Evolutionary conservation across 1,140 invertebrate species (phyloP).

Genomic region (Oncopodura yosiiana): DNA sequence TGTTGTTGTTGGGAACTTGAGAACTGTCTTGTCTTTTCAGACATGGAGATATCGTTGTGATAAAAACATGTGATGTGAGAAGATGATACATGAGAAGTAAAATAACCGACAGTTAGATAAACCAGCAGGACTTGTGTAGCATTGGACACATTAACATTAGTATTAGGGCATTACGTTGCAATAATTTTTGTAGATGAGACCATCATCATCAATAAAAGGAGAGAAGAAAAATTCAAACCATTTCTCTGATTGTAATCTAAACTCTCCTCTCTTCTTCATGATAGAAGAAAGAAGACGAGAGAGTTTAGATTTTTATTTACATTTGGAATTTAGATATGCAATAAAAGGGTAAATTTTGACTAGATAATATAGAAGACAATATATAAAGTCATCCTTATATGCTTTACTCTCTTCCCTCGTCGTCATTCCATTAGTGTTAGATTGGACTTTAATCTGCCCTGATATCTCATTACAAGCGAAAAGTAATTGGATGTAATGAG

Average conservation of each 20-base stretch:
- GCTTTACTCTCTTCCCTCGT: too few relatives aligned
- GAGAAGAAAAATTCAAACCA: slow-evolving; percentile 2
- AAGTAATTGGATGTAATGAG: too few relatives aligned
- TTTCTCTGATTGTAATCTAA: neutral
- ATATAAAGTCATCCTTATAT: too few relatives aligned
- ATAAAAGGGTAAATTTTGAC: too few relatives aligned
- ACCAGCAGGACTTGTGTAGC: slow-evolving; percentile 23
- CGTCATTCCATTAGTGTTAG: too few relatives aligned
- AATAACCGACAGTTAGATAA: slow-evolving; percentile 27
- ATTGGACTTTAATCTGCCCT: too few relatives aligned
- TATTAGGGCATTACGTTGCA: slow-evolving; percentile 32
- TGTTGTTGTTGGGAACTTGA: neutral
- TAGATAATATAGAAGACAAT: too few relatives aligned
- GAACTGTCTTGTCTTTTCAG: slow-evolving; percentile 5
- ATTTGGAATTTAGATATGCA: neutral
- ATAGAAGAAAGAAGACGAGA: neutral
- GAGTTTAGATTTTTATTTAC: neutral
- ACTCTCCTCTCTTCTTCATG: neutral
- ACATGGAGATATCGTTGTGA: slow-evolving; percentile 13
- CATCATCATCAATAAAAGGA: neutral
- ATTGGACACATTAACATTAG: slow-evolving; percentile 21
- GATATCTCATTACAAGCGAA: too few relatives aligned
- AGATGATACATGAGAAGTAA: too few relatives aligned
- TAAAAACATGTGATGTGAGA: too few relatives aligned
- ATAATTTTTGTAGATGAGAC: slow-evolving; percentile 3